These are phyloP conservation scores for Hippocampus zosterae DNA, from an alignment of 2,113 vertebrate genomes.

Conservation along the genomic window DNA sequence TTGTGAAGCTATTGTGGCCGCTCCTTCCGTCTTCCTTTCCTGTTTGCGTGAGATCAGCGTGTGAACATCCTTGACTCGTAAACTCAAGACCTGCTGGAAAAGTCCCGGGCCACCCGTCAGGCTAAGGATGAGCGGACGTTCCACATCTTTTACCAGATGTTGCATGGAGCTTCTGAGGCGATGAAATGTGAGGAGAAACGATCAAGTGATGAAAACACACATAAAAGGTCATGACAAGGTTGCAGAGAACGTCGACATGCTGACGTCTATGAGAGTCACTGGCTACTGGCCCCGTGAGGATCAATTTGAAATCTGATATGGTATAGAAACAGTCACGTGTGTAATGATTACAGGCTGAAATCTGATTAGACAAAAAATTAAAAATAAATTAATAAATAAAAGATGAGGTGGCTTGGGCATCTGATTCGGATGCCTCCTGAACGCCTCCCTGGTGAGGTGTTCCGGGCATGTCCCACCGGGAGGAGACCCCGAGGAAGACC, in stretches of 20 bases:
- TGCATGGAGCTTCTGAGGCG: constrained; percentile 77
- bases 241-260: no score
- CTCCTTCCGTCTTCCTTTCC: neutral
- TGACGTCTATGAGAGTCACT: neutral
- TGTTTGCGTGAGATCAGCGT: neutral
- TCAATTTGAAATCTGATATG: neutral
- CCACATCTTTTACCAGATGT: constrained; percentile 87
- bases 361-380: no score
- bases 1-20: neutral
- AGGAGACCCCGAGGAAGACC: no score
- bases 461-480: no score
- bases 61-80: constrained; percentile 56
- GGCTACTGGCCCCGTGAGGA: neutral
- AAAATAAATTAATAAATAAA: no score
- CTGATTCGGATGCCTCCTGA: no score
- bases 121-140: constrained; percentile 88
- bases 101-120: constrained; percentile 85
- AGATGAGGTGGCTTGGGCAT: no score
- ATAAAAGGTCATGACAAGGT: no score
- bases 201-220: neutral
- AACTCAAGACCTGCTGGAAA: constrained; percentile 83
- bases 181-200: constrained; percentile 67
- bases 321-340: no score
- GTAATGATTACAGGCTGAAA: no score
- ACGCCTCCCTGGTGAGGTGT: no score